phyloP scores from a whole-genome alignment of 2,113 vertebrate species.

The Nansenia antarctica region DNA sequence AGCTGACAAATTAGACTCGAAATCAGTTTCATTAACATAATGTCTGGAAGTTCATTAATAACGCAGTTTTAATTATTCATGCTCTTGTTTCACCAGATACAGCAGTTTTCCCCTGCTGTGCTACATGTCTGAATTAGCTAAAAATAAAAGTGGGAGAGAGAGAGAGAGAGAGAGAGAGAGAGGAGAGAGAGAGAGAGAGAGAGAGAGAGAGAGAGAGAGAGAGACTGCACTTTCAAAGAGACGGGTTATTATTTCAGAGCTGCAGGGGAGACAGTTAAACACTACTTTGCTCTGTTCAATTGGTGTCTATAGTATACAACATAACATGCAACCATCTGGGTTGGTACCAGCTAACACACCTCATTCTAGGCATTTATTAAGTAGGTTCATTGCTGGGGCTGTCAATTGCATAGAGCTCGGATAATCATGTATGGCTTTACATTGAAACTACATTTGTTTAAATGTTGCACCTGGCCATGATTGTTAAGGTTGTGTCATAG shows the following conservation, averaged over 20 bases:
- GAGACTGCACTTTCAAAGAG: constrained; percentile 76
- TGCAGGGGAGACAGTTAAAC: constrained; percentile 67
- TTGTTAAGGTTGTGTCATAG: not conserved
- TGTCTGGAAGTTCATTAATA: constrained; percentile 90
- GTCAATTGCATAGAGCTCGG: too few species aligned
- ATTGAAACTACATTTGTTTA: constrained; percentile 27
- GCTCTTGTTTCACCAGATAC: constrained; percentile 88
- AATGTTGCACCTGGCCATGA: constrained; percentile 39
- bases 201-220: constrained; percentile 2
- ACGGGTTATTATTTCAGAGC: constrained; percentile 75
- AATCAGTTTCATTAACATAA: constrained; percentile 90
- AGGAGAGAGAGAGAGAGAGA: constrained; percentile 5
- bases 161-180: constrained; percentile 1
- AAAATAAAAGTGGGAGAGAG: constrained; percentile 66
- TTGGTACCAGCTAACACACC: constrained; percentile 55
- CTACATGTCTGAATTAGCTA: constrained; percentile 82
- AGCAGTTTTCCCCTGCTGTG: constrained; percentile 84
- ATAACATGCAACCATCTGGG: constrained; percentile 51
- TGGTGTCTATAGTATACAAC: constrained; percentile 52
- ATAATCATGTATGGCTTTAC: constrained; percentile 54
- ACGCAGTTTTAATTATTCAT: constrained; percentile 90
- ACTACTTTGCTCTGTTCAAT: constrained; percentile 66
- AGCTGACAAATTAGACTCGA: constrained; percentile 89
- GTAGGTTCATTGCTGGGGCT: too few species aligned
- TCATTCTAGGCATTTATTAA: constrained; percentile 51